Conservation (phyloP, 2,797 vertebrate genomes). For the Prunella strophiata region DNA sequence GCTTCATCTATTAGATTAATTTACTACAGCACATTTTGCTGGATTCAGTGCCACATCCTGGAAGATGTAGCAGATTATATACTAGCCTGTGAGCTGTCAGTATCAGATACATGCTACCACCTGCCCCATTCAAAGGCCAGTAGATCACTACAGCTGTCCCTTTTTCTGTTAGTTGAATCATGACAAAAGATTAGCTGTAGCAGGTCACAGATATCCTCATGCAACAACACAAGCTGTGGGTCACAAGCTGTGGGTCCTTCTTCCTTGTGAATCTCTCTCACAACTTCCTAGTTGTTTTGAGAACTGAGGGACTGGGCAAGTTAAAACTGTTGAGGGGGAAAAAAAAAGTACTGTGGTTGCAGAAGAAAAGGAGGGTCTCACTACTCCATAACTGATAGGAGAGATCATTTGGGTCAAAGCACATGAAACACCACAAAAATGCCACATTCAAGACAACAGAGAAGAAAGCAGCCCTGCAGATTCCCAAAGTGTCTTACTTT, state of each 20-base stretch:
- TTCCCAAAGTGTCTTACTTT: neutral
- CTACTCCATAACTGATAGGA: neutral
- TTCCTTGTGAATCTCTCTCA: neutral
- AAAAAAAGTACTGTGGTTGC: neutral
- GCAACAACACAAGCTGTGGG: neutral
- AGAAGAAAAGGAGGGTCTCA: neutral
- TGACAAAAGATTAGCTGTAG: neutral
- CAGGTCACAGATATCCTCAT: neutral
- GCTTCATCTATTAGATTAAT: neutral
- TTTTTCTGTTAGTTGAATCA: neutral
- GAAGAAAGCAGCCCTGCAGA: neutral
- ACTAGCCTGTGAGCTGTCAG: neutral
- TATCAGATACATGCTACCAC: neutral
- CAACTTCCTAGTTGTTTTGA: neutral
- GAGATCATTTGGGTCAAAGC: neutral
- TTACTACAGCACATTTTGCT: neutral
- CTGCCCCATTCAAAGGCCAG: neutral
- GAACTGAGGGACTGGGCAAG: neutral
- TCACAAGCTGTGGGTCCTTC: neutral
- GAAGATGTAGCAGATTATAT: neutral
- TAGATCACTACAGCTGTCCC: neutral
- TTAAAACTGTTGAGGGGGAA: neutral
- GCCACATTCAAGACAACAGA: neutral
- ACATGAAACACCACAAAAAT: neutral
- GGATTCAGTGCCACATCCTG: neutral